Percentiles rank a stretch among this genome's conserved stretches.
Evolutionary conservation across 2,888 invertebrate species (phyloP).

Genomic region (Lypha dubia): DNA sequence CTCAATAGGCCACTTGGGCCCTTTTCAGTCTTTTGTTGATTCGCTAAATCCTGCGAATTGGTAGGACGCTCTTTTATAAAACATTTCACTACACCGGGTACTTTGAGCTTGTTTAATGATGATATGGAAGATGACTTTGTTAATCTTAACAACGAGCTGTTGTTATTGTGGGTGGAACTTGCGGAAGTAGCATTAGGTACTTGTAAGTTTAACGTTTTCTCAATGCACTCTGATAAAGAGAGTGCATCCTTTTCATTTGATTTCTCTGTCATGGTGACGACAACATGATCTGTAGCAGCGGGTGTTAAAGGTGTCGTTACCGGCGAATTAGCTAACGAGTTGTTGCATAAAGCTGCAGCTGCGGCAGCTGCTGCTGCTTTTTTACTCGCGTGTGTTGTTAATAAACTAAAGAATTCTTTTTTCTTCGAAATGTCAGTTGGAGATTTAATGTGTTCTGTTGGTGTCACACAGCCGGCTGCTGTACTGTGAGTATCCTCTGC

Average conservation of each 20-base stretch:
- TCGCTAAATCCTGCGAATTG: slow-evolving; percentile 64
- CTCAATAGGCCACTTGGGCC: slow-evolving; percentile 84
- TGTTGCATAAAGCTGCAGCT: slow-evolving; percentile 74
- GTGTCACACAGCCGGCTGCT: slow-evolving; percentile 48
- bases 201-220: slow-evolving; percentile 77
- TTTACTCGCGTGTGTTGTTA: slow-evolving; percentile 82
- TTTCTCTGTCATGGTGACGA: slow-evolving; percentile 65
- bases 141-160: slow-evolving; percentile 66
- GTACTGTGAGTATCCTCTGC: slow-evolving; percentile 43
- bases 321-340: slow-evolving; percentile 74
- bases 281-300: slow-evolving; percentile 53
- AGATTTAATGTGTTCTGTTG: slow-evolving; percentile 78
- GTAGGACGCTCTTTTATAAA: slow-evolving; percentile 80
- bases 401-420: slow-evolving; percentile 82
- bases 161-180: slow-evolving; percentile 51
- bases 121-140: slow-evolving; percentile 81
- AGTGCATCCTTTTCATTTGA: slow-evolving; percentile 56
- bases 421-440: slow-evolving; percentile 82
- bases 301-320: slow-evolving; percentile 72
- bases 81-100: slow-evolving; percentile 83
- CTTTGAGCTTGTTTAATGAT: slow-evolving; percentile 81
- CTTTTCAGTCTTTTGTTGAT: slow-evolving; percentile 79
- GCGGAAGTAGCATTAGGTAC: slow-evolving; percentile 74
- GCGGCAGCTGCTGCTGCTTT: slow-evolving; percentile 80
- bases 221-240: slow-evolving; percentile 49